Conservation (phyloP, 2,113 vertebrate genomes). For the Oostethus manadensis region DNA sequence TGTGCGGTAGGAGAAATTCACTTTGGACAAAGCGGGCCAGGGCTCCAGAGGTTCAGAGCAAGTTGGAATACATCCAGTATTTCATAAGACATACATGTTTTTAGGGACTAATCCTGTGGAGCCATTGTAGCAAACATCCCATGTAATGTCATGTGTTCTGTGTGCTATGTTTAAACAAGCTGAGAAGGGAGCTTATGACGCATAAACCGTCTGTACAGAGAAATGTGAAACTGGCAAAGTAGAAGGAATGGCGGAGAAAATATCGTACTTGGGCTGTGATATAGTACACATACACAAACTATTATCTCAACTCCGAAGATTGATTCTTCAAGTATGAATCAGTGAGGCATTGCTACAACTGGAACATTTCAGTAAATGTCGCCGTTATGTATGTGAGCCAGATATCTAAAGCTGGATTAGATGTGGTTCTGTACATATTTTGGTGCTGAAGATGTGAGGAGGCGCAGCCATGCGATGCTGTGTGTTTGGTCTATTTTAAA, state of each 20-base stretch:
- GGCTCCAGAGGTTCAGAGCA: constrained; percentile 43
- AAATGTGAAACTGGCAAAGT: background rate
- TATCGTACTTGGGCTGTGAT: background rate
- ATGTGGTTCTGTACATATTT: constrained; percentile 22
- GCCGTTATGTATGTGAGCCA: constrained; percentile 13
- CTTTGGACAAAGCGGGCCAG: constrained; percentile 54
- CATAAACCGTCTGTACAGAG: background rate
- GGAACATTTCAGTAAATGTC: constrained; percentile 17
- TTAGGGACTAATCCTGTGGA: constrained; percentile 27
- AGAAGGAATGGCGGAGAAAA: background rate
- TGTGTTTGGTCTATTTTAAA: constrained; percentile 27
- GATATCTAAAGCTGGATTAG: constrained; percentile 27
- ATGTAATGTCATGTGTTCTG: constrained; percentile 19
- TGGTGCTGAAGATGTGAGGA: constrained; percentile 33
- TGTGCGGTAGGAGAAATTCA: constrained; percentile 8
- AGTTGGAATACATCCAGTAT: constrained; percentile 54
- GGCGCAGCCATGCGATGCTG: constrained; percentile 24
- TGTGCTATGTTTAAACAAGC: constrained; percentile 2
- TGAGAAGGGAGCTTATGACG: background rate
- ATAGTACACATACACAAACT: constrained; percentile 1
- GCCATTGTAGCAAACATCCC: constrained; percentile 12
- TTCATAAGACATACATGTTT: constrained; percentile 44
- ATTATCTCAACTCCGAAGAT: constrained; percentile 16
- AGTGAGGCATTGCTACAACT: constrained; percentile 1
- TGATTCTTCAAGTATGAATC: constrained; percentile 13